Evolutionary conservation across 2,797 vertebrate genomes (phyloP).

Genomic region (Alca torda): DNA sequence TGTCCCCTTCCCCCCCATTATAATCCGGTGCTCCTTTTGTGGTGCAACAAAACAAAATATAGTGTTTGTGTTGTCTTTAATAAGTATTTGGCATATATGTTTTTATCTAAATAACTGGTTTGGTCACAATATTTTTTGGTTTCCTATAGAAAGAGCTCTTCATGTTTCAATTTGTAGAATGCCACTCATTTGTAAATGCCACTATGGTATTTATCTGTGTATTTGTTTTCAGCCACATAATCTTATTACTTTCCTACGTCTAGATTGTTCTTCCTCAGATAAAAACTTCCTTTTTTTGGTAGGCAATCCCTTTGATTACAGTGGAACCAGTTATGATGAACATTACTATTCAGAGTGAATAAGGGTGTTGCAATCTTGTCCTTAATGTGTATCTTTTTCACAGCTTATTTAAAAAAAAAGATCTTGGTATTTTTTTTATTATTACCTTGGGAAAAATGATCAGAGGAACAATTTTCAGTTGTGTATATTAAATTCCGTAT

Average conservation of each 20-base stretch:
- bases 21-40: not conserved
- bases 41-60: not conserved
- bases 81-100: not conserved
- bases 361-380: not conserved
- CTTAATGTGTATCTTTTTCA: not conserved
- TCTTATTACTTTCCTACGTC: not conserved
- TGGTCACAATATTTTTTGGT: not conserved
- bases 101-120: not conserved
- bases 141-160: not conserved
- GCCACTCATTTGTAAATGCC: not conserved
- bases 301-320: not conserved
- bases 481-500: not conserved
- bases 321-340: not conserved
- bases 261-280: not conserved
- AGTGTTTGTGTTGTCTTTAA: not conserved
- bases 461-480: not conserved
- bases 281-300: not conserved
- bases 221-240: not conserved
- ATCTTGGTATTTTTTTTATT: not conserved
- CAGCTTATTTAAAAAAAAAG: not conserved
- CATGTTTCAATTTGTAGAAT: not conserved
- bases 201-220: not conserved
- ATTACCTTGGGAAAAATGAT: not conserved
- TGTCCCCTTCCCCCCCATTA: not conserved
- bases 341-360: not conserved